phyloP scores from a whole-genome alignment of 2,797 vertebrate genomes.

The Thamnophis elegans region DNA sequence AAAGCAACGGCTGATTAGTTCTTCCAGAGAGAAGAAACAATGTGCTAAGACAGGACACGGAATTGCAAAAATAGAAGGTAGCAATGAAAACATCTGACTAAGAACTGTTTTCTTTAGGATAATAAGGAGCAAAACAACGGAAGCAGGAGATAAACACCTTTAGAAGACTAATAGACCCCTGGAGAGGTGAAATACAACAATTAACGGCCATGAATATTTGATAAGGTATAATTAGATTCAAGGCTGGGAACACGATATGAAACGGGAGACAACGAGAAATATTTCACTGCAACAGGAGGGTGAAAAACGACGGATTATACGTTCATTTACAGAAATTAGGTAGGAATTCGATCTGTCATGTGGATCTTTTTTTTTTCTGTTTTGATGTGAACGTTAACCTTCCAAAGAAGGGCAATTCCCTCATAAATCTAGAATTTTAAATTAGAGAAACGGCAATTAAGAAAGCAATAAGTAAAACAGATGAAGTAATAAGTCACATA shows the following conservation, averaged over 20 bases:
- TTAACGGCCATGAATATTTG: constrained; percentile 21
- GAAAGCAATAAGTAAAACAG: background rate
- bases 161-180: background rate
- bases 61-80: background rate
- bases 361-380: background rate
- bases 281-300: background rate
- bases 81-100: background rate
- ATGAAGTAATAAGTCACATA: background rate
- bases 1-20: background rate
- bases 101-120: background rate
- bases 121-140: background rate
- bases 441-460: background rate
- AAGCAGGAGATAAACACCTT: background rate
- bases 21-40: background rate
- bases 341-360: background rate
- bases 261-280: too few relatives aligned
- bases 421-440: background rate
- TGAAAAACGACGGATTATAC: background rate
- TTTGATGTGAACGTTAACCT: background rate
- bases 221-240: constrained; percentile 11
- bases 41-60: background rate
- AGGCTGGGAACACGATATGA: background rate
- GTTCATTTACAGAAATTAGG: background rate
- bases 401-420: background rate
- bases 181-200: constrained; percentile 6